Percentiles rank a stretch among this genome's conserved stretches.
Conservation (phyloP, 2,888 invertebrate genomes). For the Nemurella pictetii region DNA sequence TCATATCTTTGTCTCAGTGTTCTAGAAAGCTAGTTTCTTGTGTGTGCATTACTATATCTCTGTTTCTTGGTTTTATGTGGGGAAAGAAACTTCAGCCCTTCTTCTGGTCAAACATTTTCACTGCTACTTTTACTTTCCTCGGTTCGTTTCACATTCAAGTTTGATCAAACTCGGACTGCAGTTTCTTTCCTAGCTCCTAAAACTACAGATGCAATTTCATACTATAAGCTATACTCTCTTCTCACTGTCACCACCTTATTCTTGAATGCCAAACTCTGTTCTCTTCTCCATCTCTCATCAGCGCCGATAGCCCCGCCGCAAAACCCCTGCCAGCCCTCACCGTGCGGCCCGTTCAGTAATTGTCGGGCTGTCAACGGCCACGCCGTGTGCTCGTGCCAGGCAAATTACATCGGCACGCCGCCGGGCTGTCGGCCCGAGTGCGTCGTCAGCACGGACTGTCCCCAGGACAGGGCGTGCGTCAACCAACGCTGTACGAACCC, state of each 20-base stretch:
- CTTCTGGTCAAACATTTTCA: too few relatives aligned
- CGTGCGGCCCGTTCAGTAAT: constrained; percentile 82
- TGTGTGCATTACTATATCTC: too few relatives aligned
- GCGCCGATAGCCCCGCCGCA: constrained; percentile 47
- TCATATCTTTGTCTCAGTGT: neutral
- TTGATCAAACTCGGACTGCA: neutral
- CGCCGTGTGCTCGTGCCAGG: constrained; percentile 79
- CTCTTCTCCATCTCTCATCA: constrained; percentile 36
- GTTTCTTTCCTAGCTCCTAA: neutral
- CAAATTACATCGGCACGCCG: constrained; percentile 74
- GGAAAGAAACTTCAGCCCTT: too few relatives aligned
- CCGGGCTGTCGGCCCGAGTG: constrained; percentile 83
- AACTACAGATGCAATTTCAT: neutral
- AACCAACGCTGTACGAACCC: constrained; percentile 80
- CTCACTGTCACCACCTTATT: neutral
- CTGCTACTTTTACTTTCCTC: neutral
- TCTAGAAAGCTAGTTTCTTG: too few relatives aligned
- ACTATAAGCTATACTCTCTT: constrained; percentile 24
- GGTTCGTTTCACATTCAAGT: neutral
- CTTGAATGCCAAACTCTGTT: constrained; percentile 26
- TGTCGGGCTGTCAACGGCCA: constrained; percentile 76
- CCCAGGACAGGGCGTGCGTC: constrained; percentile 78
- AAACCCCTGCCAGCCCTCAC: constrained; percentile 76
- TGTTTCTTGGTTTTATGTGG: too few relatives aligned
- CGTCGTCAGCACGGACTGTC: constrained; percentile 80